Percentiles rank a stretch among this genome's conserved stretches.
Conservation (phyloP, 2,888 invertebrate species). For the Acanthococcus lagerstroemiae region DNA sequence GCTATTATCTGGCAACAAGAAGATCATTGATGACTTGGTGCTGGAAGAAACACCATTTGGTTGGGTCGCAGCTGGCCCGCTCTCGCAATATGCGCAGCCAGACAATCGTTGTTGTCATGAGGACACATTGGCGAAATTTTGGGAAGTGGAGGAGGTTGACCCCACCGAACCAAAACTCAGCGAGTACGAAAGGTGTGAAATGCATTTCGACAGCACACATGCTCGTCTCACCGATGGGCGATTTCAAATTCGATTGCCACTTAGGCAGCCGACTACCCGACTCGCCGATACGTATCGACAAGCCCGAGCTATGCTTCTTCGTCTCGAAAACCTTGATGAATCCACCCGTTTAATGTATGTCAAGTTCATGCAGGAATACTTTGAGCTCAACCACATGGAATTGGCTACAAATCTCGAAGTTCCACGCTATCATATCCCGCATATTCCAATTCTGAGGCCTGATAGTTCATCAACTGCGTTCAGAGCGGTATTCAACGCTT, state of each 20-base stretch:
- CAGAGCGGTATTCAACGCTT: slow-evolving; percentile 37
- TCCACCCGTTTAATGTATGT: background rate
- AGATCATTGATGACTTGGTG: background rate
- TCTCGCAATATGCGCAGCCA: background rate
- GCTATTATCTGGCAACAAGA: background rate
- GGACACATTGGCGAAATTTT: slow-evolving; percentile 1
- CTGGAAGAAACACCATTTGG: slow-evolving; percentile 17
- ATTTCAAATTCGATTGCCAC: slow-evolving; percentile 11
- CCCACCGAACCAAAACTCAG: background rate
- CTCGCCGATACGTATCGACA: background rate
- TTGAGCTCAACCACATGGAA: slow-evolving; percentile 1
- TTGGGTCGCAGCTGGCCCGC: background rate
- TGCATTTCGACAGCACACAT: background rate
- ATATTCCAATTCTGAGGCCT: slow-evolving; percentile 34
- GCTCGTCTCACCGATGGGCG: slow-evolving; percentile 3
- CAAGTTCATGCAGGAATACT: slow-evolving; percentile 16
- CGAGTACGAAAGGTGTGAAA: background rate
- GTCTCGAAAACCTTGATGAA: background rate
- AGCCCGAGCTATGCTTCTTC: background rate
- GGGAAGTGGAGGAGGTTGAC: slow-evolving; percentile 23
- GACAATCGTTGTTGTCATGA: background rate
- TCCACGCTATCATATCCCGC: slow-evolving; percentile 35
- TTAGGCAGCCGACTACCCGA: background rate
- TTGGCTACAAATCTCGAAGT: background rate
- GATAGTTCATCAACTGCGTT: slow-evolving; percentile 35